Evolutionary conservation across 2,113 vertebrate species (phyloP), one percentile per base, ranked within the genome.

Genomic region (Chloropsis hardwickii): DNA sequence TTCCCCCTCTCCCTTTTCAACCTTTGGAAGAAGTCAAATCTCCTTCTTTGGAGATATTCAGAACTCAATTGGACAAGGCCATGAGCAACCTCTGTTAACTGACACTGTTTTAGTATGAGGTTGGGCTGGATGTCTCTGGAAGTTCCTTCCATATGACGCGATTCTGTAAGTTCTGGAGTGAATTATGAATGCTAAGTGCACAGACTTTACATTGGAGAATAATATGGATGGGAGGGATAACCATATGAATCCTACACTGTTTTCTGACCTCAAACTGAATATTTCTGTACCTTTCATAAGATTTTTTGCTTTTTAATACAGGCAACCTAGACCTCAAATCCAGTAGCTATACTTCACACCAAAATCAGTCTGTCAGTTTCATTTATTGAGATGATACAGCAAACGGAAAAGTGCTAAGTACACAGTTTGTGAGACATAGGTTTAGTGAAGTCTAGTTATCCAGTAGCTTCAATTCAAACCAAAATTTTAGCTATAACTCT

Each of bases 1-100:
- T 88, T 82, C 1, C 3, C 2, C 8, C 2, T 23, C 33, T 33
- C 6, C 1, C 1, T 20, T 2, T 28, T 50, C 33, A 83, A 5
- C 5, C 4, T 50, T 62, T 69, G 33, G 17, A 91, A 78, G 20
- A 72, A 74, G 22, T 45, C 6, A 74, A 19, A 37, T 88, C 47
- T 74, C 27, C 14, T 13, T 50, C 25, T 70, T 40, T 40, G 7
- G 7, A 40, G 5, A 37, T 62, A 57, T 8, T 83, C 24, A 81
- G n/a, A 57, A 79, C 7, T 60, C 56, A 71, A 3, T 5, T 66
- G 4, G 25, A 44, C 14, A 45, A 66, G 29, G 37, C 28, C 8
- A 10, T 39, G 13, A 78, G 10, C 11, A 69, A 18, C 4, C 3
- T 71, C 10, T 44, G 18, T 91, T 57, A 85, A 47, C 15, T 65